Evolutionary conservation across 2,113 vertebrate genomes (phyloP).

Genomic region (Mastomys coucha): DNA sequence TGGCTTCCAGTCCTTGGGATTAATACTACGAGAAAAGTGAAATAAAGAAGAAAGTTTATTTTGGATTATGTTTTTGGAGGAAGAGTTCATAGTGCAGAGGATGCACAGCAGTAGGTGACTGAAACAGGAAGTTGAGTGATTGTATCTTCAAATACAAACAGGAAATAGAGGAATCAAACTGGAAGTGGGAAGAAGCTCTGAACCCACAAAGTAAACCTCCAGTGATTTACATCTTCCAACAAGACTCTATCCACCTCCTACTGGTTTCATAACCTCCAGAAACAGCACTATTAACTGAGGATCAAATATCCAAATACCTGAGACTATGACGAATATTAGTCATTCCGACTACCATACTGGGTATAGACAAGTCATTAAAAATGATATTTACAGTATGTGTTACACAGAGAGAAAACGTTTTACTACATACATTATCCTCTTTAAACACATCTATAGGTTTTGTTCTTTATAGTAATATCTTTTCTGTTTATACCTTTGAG

Average conservation of each 20-base stretch:
- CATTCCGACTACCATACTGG: background rate
- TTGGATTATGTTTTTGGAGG: background rate
- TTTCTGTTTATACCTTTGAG: background rate
- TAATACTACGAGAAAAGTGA: background rate
- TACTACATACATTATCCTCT: no score
- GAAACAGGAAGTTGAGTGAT: no score
- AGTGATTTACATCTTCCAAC: background rate
- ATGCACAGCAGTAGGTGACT: background rate
- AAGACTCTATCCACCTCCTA: no score
- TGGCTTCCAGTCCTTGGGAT: background rate
- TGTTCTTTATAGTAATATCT: background rate
- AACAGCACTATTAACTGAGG: background rate
- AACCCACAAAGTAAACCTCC: background rate
- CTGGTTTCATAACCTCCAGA: background rate
- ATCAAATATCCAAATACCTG: background rate
- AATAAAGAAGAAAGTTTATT: background rate
- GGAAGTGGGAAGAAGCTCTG: background rate
- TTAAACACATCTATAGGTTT: background rate
- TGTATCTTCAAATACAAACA: background rate
- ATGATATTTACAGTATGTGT: background rate
- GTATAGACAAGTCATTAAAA: background rate
- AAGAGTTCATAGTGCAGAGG: background rate
- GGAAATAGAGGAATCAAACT: background rate
- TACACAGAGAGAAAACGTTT: background rate
- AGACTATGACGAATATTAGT: background rate